Base-by-base conservation (phyloP, 2,888 invertebrate species). In the Mythimna pallens region DNA sequence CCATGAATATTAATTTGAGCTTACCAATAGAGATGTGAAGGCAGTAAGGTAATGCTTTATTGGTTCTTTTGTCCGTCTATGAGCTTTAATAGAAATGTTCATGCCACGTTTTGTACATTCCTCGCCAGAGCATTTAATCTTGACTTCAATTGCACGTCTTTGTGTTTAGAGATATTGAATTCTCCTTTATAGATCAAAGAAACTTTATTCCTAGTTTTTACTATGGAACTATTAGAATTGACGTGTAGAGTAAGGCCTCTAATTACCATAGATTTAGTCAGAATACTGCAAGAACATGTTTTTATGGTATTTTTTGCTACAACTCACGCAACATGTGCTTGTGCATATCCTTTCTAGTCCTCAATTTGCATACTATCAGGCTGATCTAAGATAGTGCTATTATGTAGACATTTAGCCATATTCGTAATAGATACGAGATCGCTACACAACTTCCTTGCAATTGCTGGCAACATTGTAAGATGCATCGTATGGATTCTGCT, bases 1-100 rank as follows among this genome's bases (percentile, higher is more conserved):
- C 72, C 73, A 81, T 81, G 73, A 83, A 73, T 85, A 78, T 76
- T 81, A 70, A 78, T 80, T 74, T 77, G 77, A 74, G 70, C 65
- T 81, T 83, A 80, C 65, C 70, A 63, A 81, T 81, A 58, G 80
- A 83, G 74, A 74, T 83, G 62, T 83, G 67, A 61, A 70, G 71
- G 55, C 58, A 74, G 54, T 52, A 54, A n/a, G 54, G 59, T 57
- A 59, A 67, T 80, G 67, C 69, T 68, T 83, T 83, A 73, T 83
- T 62, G 34, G 67, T 70, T 65, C 65, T 83, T 73, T 83, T 80
- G 80, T 80, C 57, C 58, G 34, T 59, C 4, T 67, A 61, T 65
- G 40, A 55, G 55, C 17, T 65, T 63, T 80, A 70, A 80, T 70
- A 70, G 69, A 80, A 73, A 65, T 73, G 57, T 81, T 70, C 64